Conservation (phyloP, 2,797 vertebrate species). For the Enteromius paludinosus region DNA sequence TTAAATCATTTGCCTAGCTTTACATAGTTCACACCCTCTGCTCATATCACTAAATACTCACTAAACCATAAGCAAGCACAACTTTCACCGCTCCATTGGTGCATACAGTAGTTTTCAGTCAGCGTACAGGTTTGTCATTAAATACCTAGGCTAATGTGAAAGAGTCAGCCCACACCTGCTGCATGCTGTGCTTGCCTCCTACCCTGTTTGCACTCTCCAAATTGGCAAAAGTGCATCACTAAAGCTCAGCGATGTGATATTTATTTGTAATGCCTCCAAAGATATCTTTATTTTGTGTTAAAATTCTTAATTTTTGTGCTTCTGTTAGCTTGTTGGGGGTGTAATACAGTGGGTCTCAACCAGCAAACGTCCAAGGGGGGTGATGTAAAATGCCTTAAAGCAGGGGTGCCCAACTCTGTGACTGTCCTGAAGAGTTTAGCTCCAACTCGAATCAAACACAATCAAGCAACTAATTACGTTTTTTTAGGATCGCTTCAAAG, state of each 20-base stretch:
- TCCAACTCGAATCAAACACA: too few species aligned
- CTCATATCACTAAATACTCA: slow-evolving; percentile 24
- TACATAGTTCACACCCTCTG: slow-evolving; percentile 20
- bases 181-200: neutral
- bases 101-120: slow-evolving; percentile 10
- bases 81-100: slow-evolving; percentile 25
- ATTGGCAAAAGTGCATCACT: neutral
- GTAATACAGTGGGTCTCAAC: neutral
- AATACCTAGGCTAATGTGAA: slow-evolving; percentile 26
- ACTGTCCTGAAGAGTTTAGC: too few species aligned
- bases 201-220: neutral
- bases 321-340: neutral
- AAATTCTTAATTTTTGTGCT: neutral
- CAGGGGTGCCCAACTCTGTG: too few species aligned
- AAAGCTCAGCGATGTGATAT: neutral
- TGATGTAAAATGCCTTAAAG: neutral
- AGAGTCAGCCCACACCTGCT: slow-evolving; percentile 2
- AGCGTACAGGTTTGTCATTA: slow-evolving; percentile 21
- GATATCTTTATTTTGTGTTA: neutral
- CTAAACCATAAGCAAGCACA: slow-evolving; percentile 18
- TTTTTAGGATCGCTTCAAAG: too few species aligned
- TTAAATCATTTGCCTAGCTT: slow-evolving; percentile 37
- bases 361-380: neutral
- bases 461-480: too few species aligned
- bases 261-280: neutral